These are phyloP conservation scores for Trachelus tabidus DNA, from an alignment of 2,888 invertebrate species.

Conservation along the genomic window DNA sequence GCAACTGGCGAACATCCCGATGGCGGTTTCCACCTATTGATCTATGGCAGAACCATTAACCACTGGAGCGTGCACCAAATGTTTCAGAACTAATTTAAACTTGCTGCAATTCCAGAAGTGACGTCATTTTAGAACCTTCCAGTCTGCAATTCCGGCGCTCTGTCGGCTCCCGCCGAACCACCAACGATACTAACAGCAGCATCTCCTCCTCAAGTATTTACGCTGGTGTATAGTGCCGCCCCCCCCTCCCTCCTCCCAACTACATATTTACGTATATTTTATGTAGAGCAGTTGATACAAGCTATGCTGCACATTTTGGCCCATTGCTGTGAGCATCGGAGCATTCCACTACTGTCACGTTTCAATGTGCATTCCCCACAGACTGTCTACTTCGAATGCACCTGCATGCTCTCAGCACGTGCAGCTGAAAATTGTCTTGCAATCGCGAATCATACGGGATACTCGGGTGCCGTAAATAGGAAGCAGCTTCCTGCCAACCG, in stretches of 20 bases:
- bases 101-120: conserved; percentile 42
- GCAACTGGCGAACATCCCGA: neutral
- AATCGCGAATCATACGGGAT: neutral
- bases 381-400: neutral
- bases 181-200: neutral
- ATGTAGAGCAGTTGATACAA: neutral
- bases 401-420: neutral
- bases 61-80: conserved; percentile 48
- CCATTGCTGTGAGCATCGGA: neutral
- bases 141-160: neutral
- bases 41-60: conserved; percentile 45
- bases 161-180: neutral
- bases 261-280: neutral
- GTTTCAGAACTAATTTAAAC: conserved; percentile 62
- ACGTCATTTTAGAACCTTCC: conserved; percentile 41
- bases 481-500: neutral
- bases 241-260: too few relatives aligned
- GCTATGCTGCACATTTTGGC: neutral
- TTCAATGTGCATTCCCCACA: neutral
- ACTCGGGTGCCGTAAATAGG: neutral
- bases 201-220: neutral
- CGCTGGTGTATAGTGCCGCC: too few relatives aligned
- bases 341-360: neutral
- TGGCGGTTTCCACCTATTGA: conserved; percentile 31
- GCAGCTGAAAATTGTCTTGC: neutral